phyloP scores from a whole-genome alignment of 2,888 invertebrate species.

The Chrysolina oricalcia region DNA sequence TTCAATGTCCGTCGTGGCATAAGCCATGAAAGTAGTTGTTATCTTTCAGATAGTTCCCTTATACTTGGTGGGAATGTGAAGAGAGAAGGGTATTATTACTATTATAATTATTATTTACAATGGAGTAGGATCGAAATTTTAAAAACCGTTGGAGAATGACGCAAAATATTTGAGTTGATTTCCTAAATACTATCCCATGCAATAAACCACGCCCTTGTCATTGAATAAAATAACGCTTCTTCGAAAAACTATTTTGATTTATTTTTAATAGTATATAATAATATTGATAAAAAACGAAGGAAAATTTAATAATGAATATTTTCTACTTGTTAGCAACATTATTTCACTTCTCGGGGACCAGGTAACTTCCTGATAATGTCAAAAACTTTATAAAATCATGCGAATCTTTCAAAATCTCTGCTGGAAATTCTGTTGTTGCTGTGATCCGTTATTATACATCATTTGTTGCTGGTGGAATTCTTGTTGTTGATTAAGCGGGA shows the following conservation, averaged over 20 bases:
- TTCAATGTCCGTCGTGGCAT: too few relatives aligned
- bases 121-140: too few relatives aligned
- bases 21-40: too few relatives aligned
- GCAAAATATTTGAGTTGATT: too few relatives aligned
- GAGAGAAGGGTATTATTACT: too few relatives aligned
- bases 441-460: constrained; percentile 80
- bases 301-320: too few relatives aligned
- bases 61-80: too few relatives aligned
- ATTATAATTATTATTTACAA: too few relatives aligned
- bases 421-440: constrained; percentile 81
- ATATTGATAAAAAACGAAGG: too few relatives aligned
- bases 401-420: constrained; percentile 76
- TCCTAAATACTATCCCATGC: too few relatives aligned
- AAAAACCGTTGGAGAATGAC: too few relatives aligned
- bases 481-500: constrained; percentile 65
- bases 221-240: background rate
- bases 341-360: background rate
- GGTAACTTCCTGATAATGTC: background rate
- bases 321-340: background rate
- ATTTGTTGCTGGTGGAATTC: constrained; percentile 79
- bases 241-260: background rate
- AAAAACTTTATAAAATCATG: background rate
- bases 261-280: background rate
- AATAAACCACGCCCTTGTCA: background rate
- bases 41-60: too few relatives aligned